Evolutionary conservation across 2,113 vertebrate species (phyloP).

Genomic region (Recurvirostra avosetta): DNA sequence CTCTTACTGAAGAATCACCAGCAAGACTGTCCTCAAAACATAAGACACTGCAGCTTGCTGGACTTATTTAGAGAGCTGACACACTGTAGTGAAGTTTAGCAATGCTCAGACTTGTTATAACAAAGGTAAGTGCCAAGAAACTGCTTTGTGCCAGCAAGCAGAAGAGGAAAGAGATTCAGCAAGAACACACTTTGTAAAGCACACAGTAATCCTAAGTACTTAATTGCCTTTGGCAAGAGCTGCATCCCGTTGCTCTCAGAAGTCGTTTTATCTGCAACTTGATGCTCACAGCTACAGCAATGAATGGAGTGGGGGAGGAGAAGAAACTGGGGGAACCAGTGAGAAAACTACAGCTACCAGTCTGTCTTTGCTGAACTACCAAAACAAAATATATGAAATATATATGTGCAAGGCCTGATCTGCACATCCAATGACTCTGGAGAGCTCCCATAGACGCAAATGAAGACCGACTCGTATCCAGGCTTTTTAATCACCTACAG

Average conservation of each 20-base stretch:
- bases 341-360: not conserved
- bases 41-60: not conserved
- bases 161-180: conserved; percentile 36
- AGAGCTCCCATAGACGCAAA: not conserved
- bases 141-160: conserved; percentile 24
- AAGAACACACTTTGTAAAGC: conserved; percentile 43
- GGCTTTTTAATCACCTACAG: not conserved
- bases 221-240: conserved; percentile 59
- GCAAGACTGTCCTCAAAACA: not conserved
- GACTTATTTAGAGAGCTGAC: not conserved
- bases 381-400: not conserved
- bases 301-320: conserved; percentile 51
- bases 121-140: conserved; percentile 17
- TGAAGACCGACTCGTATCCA: not conserved
- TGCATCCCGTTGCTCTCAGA: conserved; percentile 39
- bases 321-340: not conserved
- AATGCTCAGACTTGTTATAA: conserved; percentile 17
- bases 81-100: not conserved
- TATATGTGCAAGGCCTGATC: not conserved
- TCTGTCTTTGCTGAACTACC: not conserved
- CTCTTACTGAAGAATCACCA: not conserved
- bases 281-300: conserved; percentile 32
- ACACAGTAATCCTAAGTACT: conserved; percentile 52
- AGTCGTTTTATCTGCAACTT: conserved; percentile 43
- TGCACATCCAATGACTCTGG: not conserved